Conservation (phyloP, 2,113 vertebrate genomes). For the Colius striatus region DNA sequence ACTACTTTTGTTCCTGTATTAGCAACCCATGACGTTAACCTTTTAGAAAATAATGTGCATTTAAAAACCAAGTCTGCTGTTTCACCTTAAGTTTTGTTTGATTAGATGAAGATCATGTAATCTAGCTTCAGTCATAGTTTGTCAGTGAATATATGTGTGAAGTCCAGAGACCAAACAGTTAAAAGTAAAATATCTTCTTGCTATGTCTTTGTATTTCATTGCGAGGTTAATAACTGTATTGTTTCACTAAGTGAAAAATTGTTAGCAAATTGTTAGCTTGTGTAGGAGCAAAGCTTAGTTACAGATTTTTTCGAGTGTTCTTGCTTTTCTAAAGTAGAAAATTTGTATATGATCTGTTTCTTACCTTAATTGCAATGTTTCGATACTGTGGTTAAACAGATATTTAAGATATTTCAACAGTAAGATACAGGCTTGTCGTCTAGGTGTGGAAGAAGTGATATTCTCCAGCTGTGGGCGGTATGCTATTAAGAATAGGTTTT, state of each 20-base stretch:
- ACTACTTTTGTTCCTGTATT: neutral
- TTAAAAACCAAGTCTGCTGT: neutral
- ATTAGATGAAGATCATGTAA: neutral
- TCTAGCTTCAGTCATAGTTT: neutral
- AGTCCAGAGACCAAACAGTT: neutral
- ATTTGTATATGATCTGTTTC: slow-evolving; percentile 37
- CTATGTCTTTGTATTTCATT: neutral
- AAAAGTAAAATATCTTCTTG: neutral
- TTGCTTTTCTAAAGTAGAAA: slow-evolving; percentile 29
- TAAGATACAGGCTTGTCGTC: neutral
- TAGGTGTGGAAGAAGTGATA: neutral
- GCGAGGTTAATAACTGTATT: neutral
- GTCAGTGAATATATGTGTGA: neutral
- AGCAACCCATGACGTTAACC: neutral
- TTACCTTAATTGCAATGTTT: slow-evolving; percentile 16
- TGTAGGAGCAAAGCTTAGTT: slow-evolving; percentile 28
- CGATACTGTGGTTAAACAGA: slow-evolving; percentile 11
- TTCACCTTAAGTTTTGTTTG: neutral
- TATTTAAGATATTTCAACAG: neutral
- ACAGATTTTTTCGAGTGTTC: neutral
- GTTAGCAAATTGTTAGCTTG: slow-evolving; percentile 15
- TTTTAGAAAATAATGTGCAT: neutral
- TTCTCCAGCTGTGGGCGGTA: slow-evolving; percentile 28
- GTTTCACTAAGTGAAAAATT: neutral
- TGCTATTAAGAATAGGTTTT: slow-evolving; percentile 26